These are phyloP conservation scores for Anhinga rufa DNA, from an alignment of 2,113 vertebrate genomes.

Conservation along the genomic window DNA sequence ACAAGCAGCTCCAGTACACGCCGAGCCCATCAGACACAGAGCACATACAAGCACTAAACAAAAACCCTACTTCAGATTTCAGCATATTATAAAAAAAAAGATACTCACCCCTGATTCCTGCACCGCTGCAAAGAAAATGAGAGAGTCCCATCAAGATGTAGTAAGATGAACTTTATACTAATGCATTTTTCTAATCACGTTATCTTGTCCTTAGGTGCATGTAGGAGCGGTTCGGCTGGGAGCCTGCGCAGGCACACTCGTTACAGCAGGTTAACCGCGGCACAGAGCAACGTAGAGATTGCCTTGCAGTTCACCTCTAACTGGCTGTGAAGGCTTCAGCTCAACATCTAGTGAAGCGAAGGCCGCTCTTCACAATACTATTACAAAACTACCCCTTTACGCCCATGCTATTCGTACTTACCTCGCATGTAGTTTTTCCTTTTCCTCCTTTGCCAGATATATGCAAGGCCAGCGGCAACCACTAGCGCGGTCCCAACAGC, in stretches of 20 bases:
- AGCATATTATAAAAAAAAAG: not conserved
- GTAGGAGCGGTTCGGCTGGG: not conserved
- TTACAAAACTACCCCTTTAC: not conserved
- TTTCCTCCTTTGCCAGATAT: not conserved
- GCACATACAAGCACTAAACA: too few relatives aligned
- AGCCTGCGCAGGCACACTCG: not conserved
- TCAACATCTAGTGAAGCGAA: not conserved
- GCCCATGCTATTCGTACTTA: not conserved
- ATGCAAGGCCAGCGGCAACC: not conserved
- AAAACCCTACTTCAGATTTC: not conserved
- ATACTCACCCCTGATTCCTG: not conserved
- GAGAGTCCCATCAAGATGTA: not conserved
- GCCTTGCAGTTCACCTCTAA: not conserved
- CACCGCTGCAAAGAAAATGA: not conserved
- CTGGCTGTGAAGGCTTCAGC: not conserved
- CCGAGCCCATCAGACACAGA: not conserved
- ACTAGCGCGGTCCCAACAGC: not conserved
- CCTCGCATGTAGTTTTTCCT: rapidly evolving
- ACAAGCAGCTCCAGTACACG: not conserved
- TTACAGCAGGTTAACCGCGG: too few relatives aligned
- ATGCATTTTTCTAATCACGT: not conserved
- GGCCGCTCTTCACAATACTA: not conserved
- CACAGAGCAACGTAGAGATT: not conserved
- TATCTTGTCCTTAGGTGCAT: not conserved
- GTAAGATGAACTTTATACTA: not conserved